Evolutionary conservation across 2,888 invertebrate species (phyloP).

Genomic region (Cryptocephalus primarius): DNA sequence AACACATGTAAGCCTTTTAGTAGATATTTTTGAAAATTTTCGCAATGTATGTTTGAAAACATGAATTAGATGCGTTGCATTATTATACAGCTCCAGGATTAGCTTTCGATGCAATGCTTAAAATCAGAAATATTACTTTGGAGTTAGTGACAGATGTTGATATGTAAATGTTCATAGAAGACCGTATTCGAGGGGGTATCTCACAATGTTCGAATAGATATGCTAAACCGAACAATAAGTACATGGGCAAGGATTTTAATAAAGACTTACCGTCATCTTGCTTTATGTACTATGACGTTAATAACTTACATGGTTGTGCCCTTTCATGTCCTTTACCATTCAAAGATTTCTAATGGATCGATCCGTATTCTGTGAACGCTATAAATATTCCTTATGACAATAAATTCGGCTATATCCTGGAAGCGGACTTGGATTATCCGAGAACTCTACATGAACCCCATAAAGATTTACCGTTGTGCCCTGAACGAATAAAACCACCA

Average conservation of each 20-base stretch:
- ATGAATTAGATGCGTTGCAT: constrained; percentile 22
- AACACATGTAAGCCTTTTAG: constrained; percentile 6
- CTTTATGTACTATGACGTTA: constrained; percentile 24
- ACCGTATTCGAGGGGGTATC: constrained; percentile 22
- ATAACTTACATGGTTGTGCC: constrained; percentile 10
- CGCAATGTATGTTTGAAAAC: constrained; percentile 5
- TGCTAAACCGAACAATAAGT: constrained; percentile 28
- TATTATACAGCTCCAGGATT: constrained; percentile 27
- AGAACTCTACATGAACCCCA: too few relatives aligned
- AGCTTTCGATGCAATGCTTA: constrained; percentile 21
- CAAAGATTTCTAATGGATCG: too few relatives aligned
- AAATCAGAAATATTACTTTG: constrained; percentile 22
- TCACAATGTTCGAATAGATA: constrained; percentile 21
- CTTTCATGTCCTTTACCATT: too few relatives aligned
- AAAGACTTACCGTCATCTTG: constrained; percentile 11
- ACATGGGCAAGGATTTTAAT: constrained; percentile 20
- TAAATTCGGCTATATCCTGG: too few relatives aligned
- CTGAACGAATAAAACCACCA: too few relatives aligned
- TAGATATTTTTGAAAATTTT: constrained; percentile 13
- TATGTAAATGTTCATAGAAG: constrained; percentile 23
- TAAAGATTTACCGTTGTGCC: too few relatives aligned
- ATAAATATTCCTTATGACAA: too few relatives aligned
- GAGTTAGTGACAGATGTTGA: constrained; percentile 26
- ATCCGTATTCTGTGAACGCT: too few relatives aligned
- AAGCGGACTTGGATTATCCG: too few relatives aligned